Percentiles rank a stretch among this genome's conserved stretches.
These are phyloP conservation scores for Anoplophora glabripennis DNA, from an alignment of 1,140 invertebrate species.

Conservation along the genomic window DNA sequence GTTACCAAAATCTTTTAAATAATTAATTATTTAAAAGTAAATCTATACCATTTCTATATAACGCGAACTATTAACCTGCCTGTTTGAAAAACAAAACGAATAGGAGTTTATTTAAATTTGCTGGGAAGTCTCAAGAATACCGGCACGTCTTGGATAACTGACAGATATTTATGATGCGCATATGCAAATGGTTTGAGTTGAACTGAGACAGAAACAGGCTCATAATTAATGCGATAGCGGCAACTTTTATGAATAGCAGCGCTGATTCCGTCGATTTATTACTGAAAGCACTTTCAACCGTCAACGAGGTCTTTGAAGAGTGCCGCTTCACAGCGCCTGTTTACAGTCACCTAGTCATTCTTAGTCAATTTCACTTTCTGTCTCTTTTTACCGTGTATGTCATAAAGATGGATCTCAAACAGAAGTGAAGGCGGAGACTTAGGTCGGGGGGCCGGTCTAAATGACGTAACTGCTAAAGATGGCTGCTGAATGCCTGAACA, in stretches of 20 bases:
- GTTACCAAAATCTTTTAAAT: too few relatives aligned
- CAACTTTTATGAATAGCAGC: constrained; percentile 47
- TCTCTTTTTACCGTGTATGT: too few relatives aligned
- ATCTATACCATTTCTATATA: not conserved
- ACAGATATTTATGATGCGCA: constrained; percentile 41
- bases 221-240: constrained; percentile 48
- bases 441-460: too few relatives aligned
- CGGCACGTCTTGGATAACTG: constrained; percentile 17
- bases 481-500: too few relatives aligned
- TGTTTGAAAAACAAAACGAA: constrained; percentile 22
- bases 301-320: constrained; percentile 37
- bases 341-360: constrained; percentile 32
- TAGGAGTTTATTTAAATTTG: constrained; percentile 31
- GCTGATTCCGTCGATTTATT: constrained; percentile 45
- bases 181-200: constrained; percentile 41
- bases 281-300: constrained; percentile 40
- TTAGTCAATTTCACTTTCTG: not conserved
- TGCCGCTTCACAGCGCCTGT: constrained; percentile 32
- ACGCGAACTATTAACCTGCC: constrained; percentile 25
- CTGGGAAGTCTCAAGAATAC: constrained; percentile 22
- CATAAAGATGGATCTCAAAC: too few relatives aligned
- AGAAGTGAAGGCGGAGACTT: too few relatives aligned
- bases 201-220: constrained; percentile 36
- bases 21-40: too few relatives aligned
- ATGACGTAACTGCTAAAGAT: too few relatives aligned